Conservation (phyloP, 2,113 vertebrate species). For the Acanthochromis polyacanthus region DNA sequence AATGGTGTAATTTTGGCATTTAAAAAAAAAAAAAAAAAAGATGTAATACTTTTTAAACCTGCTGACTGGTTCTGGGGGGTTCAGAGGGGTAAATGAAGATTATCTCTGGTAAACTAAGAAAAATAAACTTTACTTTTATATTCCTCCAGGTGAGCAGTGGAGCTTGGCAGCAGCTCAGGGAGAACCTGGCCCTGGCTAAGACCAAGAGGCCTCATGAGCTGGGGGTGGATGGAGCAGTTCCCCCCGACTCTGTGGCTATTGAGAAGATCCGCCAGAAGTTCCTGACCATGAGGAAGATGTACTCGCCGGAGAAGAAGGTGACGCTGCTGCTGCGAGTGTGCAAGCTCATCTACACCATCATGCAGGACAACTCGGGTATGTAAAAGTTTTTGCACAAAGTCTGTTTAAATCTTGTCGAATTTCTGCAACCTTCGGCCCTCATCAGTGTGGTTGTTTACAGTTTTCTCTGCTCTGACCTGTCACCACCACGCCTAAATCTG, state of each 20-base stretch:
- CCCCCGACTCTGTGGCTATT: slow-evolving; percentile 91
- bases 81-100: no score
- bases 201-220: slow-evolving; percentile 92
- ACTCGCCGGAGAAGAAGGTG: slow-evolving; percentile 97
- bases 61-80: no score
- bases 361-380: slow-evolving; percentile 97
- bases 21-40: no score
- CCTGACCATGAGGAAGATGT: slow-evolving; percentile 95
- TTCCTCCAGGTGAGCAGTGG: slow-evolving; percentile 85
- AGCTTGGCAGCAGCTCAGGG: slow-evolving; percentile 91
- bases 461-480: background rate
- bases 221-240: slow-evolving; percentile 90
- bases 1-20: no score
- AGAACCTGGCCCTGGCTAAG: slow-evolving; percentile 92
- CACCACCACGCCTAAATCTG: slow-evolving; percentile 25
- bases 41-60: no score
- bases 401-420: background rate
- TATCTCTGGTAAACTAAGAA: no score
- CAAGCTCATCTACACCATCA: slow-evolving; percentile 97
- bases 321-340: slow-evolving; percentile 92
- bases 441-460: background rate
- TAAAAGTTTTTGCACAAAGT: background rate
- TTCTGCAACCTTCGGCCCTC: background rate
- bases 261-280: slow-evolving; percentile 97
- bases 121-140: background rate